Base-by-base conservation (phyloP, 2,888 invertebrate genomes). In the Syritta pipiens region DNA sequence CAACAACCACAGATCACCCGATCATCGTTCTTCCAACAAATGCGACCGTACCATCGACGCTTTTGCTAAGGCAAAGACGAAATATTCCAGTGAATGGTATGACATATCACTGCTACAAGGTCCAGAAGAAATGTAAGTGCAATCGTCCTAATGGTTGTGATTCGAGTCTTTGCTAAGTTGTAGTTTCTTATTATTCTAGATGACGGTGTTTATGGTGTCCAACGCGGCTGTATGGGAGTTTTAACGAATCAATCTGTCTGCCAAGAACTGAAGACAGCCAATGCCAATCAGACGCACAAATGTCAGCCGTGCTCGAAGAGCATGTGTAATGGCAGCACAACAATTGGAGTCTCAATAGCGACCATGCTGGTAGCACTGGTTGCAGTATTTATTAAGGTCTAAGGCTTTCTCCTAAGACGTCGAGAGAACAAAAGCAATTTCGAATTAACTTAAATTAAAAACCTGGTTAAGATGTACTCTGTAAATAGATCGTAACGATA, bases 161-260 rank as follows among this genome's bases (percentile, higher is more conserved):
- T n/a, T n/a, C n/a, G n/a, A n/a, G n/a, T n/a, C 12, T 12, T 35
- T 1, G n/a, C 14, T 7, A 20, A 42, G 1, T 55, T 28, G n/a
- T 4, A 17, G 5, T 65, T 57, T 4, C 28, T n/a, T n/a, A n/a
- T n/a, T 7, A 40, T 53, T 62, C 1, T 49, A 79, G 79, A 79
- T 62, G 55, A 26, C 44, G 35, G 55, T 14, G 24, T 37, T 0
- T 74, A 65, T 14, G 74, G 79, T 3, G 81, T 82, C 0, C 81
- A 86, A 19, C 88, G 87, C 12, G 88, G 87, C 7, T 87, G 87
- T 74, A 83, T 85, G 7, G 86, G 86, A 3, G 84, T 86, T 0
- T 35, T 55, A 24, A 67, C 84, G 6, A 30, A 57, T 48, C 83
- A 86, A 44, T 76, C 82, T 2, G 86, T 85, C 2, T 87, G 87